A percentile compares a stretch with the other conserved stretches of the same genome.
phyloP scores from a whole-genome alignment of 2,888 invertebrate genomes.

The Drosophila sordidapex region DNA sequence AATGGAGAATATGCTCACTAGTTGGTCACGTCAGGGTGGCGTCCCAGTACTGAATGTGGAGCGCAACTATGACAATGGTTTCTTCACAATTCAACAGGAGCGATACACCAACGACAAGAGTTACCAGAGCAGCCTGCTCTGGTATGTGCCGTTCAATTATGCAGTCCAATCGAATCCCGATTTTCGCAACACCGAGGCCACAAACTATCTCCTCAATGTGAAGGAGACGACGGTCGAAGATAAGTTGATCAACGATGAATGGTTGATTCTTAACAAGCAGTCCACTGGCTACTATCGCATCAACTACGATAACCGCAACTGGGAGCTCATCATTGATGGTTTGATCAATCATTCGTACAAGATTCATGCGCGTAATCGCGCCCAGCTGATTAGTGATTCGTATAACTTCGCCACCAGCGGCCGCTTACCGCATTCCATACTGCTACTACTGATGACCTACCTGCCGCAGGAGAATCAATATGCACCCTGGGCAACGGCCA shows the following conservation, averaged over 20 bases:
- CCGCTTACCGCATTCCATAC: slow-evolving; percentile 64
- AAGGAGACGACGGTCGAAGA: slow-evolving; percentile 29
- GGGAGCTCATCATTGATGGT: slow-evolving; percentile 88
- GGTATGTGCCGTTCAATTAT: slow-evolving; percentile 83
- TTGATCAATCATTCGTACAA: slow-evolving; percentile 87
- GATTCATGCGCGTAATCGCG: slow-evolving; percentile 92
- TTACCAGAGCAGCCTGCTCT: slow-evolving; percentile 45
- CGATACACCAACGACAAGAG: slow-evolving; percentile 69
- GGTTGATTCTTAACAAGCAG: slow-evolving; percentile 84
- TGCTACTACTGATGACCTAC: slow-evolving; percentile 79
- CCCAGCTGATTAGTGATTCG: slow-evolving; percentile 94
- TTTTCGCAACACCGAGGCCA: slow-evolving; percentile 78
- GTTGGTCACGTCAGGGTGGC: slow-evolving; percentile 88
- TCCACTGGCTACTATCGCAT: slow-evolving; percentile 87
- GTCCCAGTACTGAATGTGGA: slow-evolving; percentile 87
- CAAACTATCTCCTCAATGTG: slow-evolving; percentile 68
- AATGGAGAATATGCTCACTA: slow-evolving; percentile 87
- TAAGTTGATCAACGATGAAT: slow-evolving; percentile 58
- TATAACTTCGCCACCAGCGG: slow-evolving; percentile 76
- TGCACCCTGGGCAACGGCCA: slow-evolving; percentile 82
- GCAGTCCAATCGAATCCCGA: slow-evolving; percentile 72
- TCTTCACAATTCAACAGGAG: slow-evolving; percentile 86
- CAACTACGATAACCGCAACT: slow-evolving; percentile 89
- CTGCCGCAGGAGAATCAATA: slow-evolving; percentile 81
- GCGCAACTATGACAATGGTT: slow-evolving; percentile 85